These are phyloP conservation scores for Lasioglossum morio DNA, from an alignment of 2,888 invertebrate genomes.

Conservation along the genomic window DNA sequence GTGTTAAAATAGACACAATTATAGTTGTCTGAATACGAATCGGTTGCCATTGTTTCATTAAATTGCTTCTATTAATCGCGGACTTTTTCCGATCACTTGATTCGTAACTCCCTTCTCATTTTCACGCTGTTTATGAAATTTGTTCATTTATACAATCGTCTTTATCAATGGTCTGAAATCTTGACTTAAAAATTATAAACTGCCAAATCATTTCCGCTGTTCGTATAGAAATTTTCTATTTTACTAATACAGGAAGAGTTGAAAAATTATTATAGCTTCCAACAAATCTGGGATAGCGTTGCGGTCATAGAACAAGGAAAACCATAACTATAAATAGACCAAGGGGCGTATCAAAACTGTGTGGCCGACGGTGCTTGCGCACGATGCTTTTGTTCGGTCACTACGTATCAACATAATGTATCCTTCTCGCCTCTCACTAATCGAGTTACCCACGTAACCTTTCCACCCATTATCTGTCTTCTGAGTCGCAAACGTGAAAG, in stretches of 20 bases:
- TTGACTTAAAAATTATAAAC: too few relatives aligned
- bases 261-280: not conserved
- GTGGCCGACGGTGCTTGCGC: conserved; percentile 12
- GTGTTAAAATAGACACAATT: not conserved
- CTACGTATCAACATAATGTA: conserved; percentile 3
- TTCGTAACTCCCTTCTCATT: not conserved
- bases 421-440: conserved; percentile 22
- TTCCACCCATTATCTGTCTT: conserved; percentile 10
- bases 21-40: not conserved
- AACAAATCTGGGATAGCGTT: not conserved
- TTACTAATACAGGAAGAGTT: not conserved
- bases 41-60: not conserved
- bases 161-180: too few relatives aligned
- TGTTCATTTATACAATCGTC: not conserved
- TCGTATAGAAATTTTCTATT: not conserved
- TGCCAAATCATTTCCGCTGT: not conserved
- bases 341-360: not conserved
- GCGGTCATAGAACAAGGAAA: not conserved
- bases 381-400: conserved; percentile 14
- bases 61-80: not conserved
- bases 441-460: conserved; percentile 18
- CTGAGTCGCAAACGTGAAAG: conserved; percentile 10
- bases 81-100: not conserved
- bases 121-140: not conserved
- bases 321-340: not conserved